Percentiles rank a stretch among this genome's conserved stretches.
These are phyloP conservation scores for Coptodon bakossiorum DNA, from an alignment of 2,113 vertebrate species.

Conservation along the genomic window DNA sequence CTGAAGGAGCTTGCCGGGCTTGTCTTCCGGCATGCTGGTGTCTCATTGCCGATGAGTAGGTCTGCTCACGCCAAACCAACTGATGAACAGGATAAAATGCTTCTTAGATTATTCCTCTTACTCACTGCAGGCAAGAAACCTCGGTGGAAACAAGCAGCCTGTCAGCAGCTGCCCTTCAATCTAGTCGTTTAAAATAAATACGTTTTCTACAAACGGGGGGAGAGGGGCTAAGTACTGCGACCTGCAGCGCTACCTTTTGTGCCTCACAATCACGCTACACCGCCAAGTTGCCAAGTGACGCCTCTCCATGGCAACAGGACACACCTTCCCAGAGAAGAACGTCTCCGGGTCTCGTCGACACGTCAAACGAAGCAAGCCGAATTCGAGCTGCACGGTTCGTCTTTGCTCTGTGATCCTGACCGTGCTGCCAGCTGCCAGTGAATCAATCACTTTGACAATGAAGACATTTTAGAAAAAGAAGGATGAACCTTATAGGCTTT, in stretches of 20 bases:
- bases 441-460: not conserved
- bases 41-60: not conserved
- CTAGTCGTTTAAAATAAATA: not conserved
- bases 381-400: not conserved
- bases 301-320: conserved; percentile 33
- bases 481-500: not conserved
- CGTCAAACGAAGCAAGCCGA: not conserved
- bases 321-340: not conserved
- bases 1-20: not conserved
- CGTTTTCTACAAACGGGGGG: not conserved
- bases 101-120: not conserved
- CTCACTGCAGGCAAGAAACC: not conserved
- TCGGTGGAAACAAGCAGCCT: not conserved
- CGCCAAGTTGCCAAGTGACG: not conserved
- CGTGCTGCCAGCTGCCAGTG: not conserved
- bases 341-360: not conserved
- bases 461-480: not conserved
- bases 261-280: not conserved
- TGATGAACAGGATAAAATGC: not conserved
- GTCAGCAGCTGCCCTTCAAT: not conserved
- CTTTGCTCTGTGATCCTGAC: not conserved
- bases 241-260: not conserved
- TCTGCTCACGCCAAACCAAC: not conserved
- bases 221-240: not conserved
- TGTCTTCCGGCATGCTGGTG: conserved; percentile 14